phyloP scores from a whole-genome alignment of 35 echinoderm and acorn worm species.

The Lytechinus variegatus region DNA sequence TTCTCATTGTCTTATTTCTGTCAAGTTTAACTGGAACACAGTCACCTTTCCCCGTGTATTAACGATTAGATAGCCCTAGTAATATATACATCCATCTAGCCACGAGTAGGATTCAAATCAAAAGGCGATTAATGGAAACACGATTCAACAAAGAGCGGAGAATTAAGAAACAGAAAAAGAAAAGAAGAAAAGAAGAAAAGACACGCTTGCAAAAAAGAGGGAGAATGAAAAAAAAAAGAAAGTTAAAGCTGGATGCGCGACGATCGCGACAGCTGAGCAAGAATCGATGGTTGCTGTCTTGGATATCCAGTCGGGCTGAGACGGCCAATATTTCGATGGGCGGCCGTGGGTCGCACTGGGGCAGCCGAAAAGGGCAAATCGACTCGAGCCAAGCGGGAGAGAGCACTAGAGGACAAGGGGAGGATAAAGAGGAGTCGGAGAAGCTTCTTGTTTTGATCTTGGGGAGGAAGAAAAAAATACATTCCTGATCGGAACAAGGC shows the following conservation, averaged over 20 bases:
- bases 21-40: conserved; percentile 30
- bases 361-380: conserved; percentile 10
- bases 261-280: conserved; percentile 26
- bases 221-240: neutral
- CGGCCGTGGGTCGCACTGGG: conserved; percentile 29
- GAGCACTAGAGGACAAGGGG: neutral
- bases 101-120: conserved; percentile 19
- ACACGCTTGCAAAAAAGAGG: neutral
- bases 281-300: conserved; percentile 15
- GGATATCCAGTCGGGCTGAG: conserved; percentile 14
- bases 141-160: conserved; percentile 9
- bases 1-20: neutral
- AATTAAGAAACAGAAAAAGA: neutral
- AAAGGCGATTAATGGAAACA: conserved; percentile 4
- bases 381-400: neutral
- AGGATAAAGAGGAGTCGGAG: neutral
- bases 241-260: neutral
- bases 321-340: conserved; percentile 17
- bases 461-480: neutral
- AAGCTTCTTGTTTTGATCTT: neutral
- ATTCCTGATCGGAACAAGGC: neutral
- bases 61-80: conserved; percentile 5
- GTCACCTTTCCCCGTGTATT: conserved; percentile 54
- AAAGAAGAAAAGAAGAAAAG: neutral
- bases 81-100: conserved; percentile 5